phyloP scores from a whole-genome alignment of 1,140 invertebrate genomes.

The Schlechtendalia chinensis region DNA sequence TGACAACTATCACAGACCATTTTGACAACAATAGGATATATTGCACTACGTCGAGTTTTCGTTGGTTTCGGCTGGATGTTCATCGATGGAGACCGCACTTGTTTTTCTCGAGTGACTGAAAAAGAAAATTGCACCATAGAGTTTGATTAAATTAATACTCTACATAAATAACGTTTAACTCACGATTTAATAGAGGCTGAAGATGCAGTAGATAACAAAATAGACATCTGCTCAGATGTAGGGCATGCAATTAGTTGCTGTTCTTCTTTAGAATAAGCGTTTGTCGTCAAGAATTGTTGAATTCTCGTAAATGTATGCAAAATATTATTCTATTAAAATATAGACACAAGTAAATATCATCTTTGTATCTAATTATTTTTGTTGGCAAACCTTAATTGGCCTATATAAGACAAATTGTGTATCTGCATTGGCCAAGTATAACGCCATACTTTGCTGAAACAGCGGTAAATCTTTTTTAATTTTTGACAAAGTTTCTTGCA shows the following conservation, averaged over 20 bases:
- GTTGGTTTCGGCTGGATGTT: constrained; percentile 24
- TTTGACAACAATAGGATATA: not conserved
- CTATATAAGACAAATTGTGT: constrained; percentile 94
- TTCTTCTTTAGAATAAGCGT: constrained; percentile 77
- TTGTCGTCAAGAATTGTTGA: constrained; percentile 69
- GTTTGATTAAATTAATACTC: not conserved
- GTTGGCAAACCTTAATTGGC: constrained; percentile 73
- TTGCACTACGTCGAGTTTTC: not conserved
- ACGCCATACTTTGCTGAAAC: constrained; percentile 83
- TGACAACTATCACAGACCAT: constrained; percentile 21
- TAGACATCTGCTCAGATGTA: constrained; percentile 84
- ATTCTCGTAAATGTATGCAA: constrained; percentile 81
- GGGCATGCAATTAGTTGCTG: constrained; percentile 81
- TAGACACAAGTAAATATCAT: not conserved
- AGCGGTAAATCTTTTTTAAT: constrained; percentile 77
- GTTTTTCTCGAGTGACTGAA: constrained; percentile 39
- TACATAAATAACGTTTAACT: not conserved
- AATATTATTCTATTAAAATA: constrained; percentile 74
- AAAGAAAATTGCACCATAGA: not conserved
- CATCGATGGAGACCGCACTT: constrained; percentile 25
- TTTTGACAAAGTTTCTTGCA: constrained; percentile 66
- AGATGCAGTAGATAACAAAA: constrained; percentile 77
- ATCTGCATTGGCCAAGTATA: constrained; percentile 94
- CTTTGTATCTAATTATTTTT: not conserved
- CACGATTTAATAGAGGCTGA: constrained; percentile 54